Base-by-base conservation (phyloP, 2,888 invertebrate species). In the Leptogaster cylindrica region DNA sequence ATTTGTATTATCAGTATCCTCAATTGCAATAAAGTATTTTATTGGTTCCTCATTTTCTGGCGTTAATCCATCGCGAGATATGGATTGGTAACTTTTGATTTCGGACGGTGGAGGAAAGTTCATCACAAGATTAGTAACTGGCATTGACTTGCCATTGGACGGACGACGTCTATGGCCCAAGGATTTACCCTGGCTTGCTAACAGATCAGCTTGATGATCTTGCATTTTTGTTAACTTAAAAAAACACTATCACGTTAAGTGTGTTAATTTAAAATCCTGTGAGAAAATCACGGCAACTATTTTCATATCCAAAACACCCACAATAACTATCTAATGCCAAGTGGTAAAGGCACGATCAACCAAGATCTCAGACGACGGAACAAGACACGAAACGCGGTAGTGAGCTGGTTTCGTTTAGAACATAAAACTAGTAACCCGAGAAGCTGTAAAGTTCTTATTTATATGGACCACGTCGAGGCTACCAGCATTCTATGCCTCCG, bases 401-500 rank as follows among this genome's bases (percentile, higher is more conserved):
- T 58, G 36, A 39, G 41, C 52, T 70, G 73, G 73, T 74, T 71
- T 72, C 73, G 75, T 73, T 76, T 76, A 76, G 76, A 76, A 76
- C 75, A 75, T 74, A 72, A 73, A 75, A 75, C 75, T 74, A 75
- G 74, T 76, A 75, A 77, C 74, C 75, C 70, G 75, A 76, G 75
- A 75, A 72, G 72, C 72, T 73, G 73, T 70, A 68, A 72, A 69
- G 70, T 79, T 76, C 79, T 79, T 78, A 79, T 80, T 80, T 80
- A 80, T 80, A 80, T 79, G 74, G 76, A 74, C 75, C 72, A 75
- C 36, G 76, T 75, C 79, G 80, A 79, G 80, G 80, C 77, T 76
- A 80, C 76, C 78, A 75, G 74, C 74, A 71, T 74, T 74, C 72
- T 72, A 48, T 67, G 58, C 16, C 27, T 41, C 27, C 16, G 25